phyloP scores from a whole-genome alignment of 2,888 invertebrate genomes.

The Zygogramma bicolorata region DNA sequence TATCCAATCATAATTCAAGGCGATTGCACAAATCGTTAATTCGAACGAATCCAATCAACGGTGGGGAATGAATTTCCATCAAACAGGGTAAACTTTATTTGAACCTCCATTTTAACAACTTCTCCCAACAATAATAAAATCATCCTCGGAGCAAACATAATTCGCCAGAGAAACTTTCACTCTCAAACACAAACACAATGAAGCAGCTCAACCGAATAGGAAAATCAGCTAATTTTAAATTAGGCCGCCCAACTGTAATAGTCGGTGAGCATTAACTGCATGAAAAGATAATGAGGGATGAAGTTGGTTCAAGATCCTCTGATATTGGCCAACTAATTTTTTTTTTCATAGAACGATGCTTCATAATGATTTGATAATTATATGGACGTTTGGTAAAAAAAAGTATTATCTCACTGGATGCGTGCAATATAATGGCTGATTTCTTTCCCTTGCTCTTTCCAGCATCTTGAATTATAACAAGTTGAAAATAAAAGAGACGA shows the following conservation, averaged over 20 bases:
- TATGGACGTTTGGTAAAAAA: too few relatives aligned
- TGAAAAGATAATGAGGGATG: too few relatives aligned
- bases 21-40: background rate
- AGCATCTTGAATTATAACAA: too few relatives aligned
- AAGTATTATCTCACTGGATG: too few relatives aligned
- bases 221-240: background rate
- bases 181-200: background rate
- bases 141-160: background rate
- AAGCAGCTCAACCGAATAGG: background rate
- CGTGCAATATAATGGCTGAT: too few relatives aligned
- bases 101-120: background rate
- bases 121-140: background rate
- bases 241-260: background rate
- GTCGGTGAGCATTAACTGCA: background rate
- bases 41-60: background rate
- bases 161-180: background rate
- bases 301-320: too few relatives aligned
- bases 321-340: too few relatives aligned
- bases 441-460: too few relatives aligned
- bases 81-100: background rate
- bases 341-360: too few relatives aligned
- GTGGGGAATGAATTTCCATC: background rate
- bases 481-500: too few relatives aligned
- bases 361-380: too few relatives aligned
- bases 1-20: too few relatives aligned